These are phyloP conservation scores for Epinephelus coioides DNA, from an alignment of 2,797 vertebrate species.

Conservation along the genomic window DNA sequence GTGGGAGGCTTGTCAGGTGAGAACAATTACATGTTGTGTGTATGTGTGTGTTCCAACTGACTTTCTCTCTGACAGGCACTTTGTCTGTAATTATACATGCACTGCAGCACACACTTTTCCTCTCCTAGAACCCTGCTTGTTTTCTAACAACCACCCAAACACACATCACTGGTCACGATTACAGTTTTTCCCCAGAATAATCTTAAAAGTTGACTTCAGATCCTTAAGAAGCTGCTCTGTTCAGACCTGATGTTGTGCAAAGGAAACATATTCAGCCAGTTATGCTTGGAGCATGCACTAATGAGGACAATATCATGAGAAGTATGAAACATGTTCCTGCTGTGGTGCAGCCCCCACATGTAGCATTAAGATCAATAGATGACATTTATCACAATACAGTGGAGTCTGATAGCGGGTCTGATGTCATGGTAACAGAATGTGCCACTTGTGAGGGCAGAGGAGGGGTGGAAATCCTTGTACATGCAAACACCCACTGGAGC, in stretches of 20 bases:
- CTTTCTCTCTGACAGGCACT: conserved; percentile 52
- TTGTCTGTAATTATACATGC: conserved; percentile 70
- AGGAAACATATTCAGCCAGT: neutral
- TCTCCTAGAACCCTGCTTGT: conserved; percentile 19
- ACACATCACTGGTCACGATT: conserved; percentile 20
- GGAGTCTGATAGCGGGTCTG: conserved; percentile 34
- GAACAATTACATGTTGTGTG: conserved; percentile 50
- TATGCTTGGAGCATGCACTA: conserved; percentile 19
- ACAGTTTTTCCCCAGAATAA: too few species aligned
- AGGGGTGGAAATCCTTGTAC: conserved; percentile 23
- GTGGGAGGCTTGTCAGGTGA: conserved; percentile 98
- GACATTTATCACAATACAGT: conserved; percentile 54
- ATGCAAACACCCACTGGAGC: conserved; percentile 15
- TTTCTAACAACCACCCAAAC: conserved; percentile 28
- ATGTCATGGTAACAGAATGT: conserved; percentile 65
- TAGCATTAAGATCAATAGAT: conserved; percentile 49
- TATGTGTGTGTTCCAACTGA: conserved; percentile 42
- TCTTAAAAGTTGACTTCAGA: neutral
- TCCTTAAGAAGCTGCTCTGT: neutral
- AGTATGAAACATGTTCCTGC: conserved; percentile 3
- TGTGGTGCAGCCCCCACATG: conserved; percentile 18
- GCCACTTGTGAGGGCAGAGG: conserved; percentile 3
- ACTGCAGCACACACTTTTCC: conserved; percentile 44
- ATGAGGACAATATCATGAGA: conserved; percentile 11
- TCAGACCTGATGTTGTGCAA: neutral